A percentile compares a stretch with the other conserved stretches of the same genome.
Evolutionary conservation across 2,888 invertebrate genomes (phyloP).

Genomic region (Carpatolechia fugitivella): DNA sequence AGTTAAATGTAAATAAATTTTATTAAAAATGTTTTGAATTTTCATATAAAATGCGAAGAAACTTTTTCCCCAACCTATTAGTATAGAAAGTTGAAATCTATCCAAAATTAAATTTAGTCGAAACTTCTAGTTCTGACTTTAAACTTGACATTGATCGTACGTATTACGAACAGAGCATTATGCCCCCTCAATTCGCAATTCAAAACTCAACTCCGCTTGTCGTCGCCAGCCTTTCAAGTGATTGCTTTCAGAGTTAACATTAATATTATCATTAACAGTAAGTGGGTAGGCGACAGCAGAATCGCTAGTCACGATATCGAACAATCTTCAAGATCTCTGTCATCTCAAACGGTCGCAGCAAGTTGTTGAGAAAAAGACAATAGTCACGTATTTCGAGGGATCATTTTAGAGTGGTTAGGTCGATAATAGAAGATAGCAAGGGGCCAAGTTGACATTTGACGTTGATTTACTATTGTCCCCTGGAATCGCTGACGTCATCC

Average conservation of each 20-base stretch:
- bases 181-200: slow-evolving; percentile 31
- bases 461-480: slow-evolving; percentile 75
- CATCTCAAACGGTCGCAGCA: slow-evolving; percentile 25
- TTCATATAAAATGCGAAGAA: too few relatives aligned
- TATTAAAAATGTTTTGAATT: too few relatives aligned
- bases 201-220: slow-evolving; percentile 40
- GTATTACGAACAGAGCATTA: background rate
- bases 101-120: too few relatives aligned
- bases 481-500: slow-evolving; percentile 61
- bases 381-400: slow-evolving; percentile 40
- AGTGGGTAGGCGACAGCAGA: slow-evolving; percentile 72
- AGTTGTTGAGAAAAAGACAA: slow-evolving; percentile 29
- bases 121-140: background rate
- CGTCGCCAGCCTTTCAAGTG: slow-evolving; percentile 40
- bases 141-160: slow-evolving; percentile 7
- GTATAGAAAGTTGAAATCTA: too few relatives aligned
- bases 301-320: slow-evolving; percentile 58
- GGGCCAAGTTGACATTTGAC: slow-evolving; percentile 72
- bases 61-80: too few relatives aligned
- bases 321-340: slow-evolving; percentile 44
- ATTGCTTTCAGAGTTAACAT: slow-evolving; percentile 70
- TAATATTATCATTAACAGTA: slow-evolving; percentile 75
- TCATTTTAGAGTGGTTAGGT: slow-evolving; percentile 43
- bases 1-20: too few relatives aligned
- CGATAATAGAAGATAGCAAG: slow-evolving; percentile 52